Evolutionary conservation across 1,140 invertebrate species (phyloP), one percentile per base, ranked within the genome.

Genomic region (Drosophila kurseongensis): DNA sequence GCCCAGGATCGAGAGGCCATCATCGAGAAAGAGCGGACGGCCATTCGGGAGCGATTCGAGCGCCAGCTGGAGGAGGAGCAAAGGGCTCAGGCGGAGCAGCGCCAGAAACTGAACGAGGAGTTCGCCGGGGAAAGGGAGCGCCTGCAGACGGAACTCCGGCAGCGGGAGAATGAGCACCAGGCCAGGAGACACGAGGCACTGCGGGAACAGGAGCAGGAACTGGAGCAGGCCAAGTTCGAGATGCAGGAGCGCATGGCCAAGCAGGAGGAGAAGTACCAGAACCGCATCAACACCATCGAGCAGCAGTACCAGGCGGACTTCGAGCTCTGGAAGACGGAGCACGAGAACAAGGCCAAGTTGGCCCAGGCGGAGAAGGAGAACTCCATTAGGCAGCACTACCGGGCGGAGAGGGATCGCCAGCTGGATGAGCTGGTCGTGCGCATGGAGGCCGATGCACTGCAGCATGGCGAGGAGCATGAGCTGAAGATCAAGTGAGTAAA

Each of bases 351-450:
- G 68, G 93, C 94, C 74, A 93, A 93, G 6, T 50, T 92, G 36
- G 91, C 93, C 14, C 88, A 95, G 5, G 83, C 92, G 23, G 94
- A 95, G 61, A 94, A 94, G 59, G 95, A 96, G 89, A 92, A 90
- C 36, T 85, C 91, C 42, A 94, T 96, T 13, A 79, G 93, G 14
- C 94, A 95, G 16, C 93, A 95, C 57, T 94, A 93, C 72, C 93
- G 94, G 72, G 93, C 92, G 55, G 94, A 96, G 76, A 89, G 95
- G 23, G 95, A 96, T 81, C 93, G 93, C 54, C 95, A 96, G 79
- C 95, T 96, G 58, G 95, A 96, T 69, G 79, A 94, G 5, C 94
- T 95, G 9, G 95, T 96, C 55, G 93, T 93, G 44, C 94, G 94
- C 68, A 90, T 95, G 55, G 95, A 95, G 76, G 93, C 93, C 2